Evolutionary conservation across 2,113 vertebrate genomes (phyloP), one percentile per base, ranked within the genome.

Genomic region (Leptosomus discolor): DNA sequence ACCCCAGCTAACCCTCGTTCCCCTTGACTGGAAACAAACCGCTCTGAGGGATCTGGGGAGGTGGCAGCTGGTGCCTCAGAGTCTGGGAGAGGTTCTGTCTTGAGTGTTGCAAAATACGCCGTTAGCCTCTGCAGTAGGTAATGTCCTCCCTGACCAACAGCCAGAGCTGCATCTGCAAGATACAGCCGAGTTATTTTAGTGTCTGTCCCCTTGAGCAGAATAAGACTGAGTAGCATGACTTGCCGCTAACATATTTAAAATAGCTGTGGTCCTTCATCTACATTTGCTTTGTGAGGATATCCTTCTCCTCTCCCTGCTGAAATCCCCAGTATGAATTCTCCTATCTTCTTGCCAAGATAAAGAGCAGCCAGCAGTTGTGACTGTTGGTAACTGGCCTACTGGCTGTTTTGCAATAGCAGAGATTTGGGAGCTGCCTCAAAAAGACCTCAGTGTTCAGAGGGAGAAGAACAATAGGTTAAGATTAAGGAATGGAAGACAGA

Each of bases 101-200:
- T 58, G 27, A 29, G 45, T 34, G 18, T 58, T 90, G 75, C 79
- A 56, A 63, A 91, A 67, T 51, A 46, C 0, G 5, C 74, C 15
- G 8, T n/a, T 84, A 70, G 85, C 41, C 78, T 97, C 95, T 97
- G 97, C 96, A 97, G 96, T 91, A 93, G 97, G 96, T 96, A 94
- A 89, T 74, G 85, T 94, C 96, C 95, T 95, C 95, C 97, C 95
- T 98, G 97, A 97, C 94, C 97, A 97, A 69, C 90, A 96, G 95
- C 96, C 95, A 90, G 94, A 94, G 97, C 97, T 98, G 97, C 97
- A 89, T 95, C 97, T 97, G 96, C 94, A 97, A 95, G 91, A 88
- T 93, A 75, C 76, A 95, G 90, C 92, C 32, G 88, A 85, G 64
- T 94, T 97, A 86, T 97, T 94, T 97, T 86, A 71, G 56, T 88